phyloP scores from a whole-genome alignment of 1,140 invertebrate genomes.

The Lanistes nyassanus region DNA sequence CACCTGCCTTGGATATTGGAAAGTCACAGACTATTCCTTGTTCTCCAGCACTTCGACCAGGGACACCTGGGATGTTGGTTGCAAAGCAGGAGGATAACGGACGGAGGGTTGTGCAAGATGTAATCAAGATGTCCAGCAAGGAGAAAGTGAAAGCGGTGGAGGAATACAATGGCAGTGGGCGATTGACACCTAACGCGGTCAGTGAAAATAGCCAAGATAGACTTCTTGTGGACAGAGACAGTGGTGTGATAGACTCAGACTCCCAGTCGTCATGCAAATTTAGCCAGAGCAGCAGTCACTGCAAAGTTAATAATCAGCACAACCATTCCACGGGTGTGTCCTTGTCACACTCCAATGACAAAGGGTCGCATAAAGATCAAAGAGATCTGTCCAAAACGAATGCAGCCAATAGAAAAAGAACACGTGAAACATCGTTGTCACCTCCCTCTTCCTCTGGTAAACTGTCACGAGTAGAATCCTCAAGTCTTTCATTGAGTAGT shows the following conservation, averaged over 20 bases:
- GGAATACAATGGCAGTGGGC: conserved; percentile 33
- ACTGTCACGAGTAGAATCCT: conserved; percentile 23
- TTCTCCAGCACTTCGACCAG: background rate
- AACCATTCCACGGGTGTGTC: conserved; percentile 45
- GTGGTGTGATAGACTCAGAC: conserved; percentile 11
- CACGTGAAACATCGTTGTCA: conserved; percentile 30
- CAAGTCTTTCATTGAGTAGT: conserved; percentile 39
- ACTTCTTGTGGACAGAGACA: conserved; percentile 22
- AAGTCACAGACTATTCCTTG: background rate
- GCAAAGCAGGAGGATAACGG: background rate
- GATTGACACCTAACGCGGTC: conserved; percentile 11
- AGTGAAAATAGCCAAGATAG: conserved; percentile 34
- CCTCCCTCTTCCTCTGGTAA: conserved; percentile 18
- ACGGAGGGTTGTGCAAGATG: background rate
- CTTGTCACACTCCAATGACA: conserved; percentile 34
- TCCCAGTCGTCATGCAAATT: conserved; percentile 3
- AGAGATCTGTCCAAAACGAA: conserved; percentile 54
- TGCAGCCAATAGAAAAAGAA: conserved; percentile 52
- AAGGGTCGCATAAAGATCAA: conserved; percentile 41
- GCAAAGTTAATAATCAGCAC: conserved; percentile 2
- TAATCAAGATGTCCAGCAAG: background rate
- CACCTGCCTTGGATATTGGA: background rate
- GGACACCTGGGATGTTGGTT: background rate
- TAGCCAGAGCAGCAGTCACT: conserved; percentile 14
- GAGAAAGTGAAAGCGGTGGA: conserved; percentile 7